Evolutionary conservation across 2,797 vertebrate species (phyloP), one percentile per base, ranked within the genome.

Genomic region (Helostoma temminkii): DNA sequence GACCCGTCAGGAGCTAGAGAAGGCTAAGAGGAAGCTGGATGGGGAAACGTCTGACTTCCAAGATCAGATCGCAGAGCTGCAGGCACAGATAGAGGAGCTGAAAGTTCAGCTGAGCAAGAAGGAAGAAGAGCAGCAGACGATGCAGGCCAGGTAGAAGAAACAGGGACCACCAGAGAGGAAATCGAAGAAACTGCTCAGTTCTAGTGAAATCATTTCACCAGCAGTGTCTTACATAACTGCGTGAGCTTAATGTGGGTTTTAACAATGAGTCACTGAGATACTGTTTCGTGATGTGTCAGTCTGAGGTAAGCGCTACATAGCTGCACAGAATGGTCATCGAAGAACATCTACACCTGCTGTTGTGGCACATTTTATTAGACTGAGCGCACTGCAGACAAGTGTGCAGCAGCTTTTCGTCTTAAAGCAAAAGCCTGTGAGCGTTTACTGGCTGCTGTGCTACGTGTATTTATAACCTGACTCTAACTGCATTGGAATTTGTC

Each of bases 1-100:
- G 81, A 99, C 97, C 0, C 95, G 98, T 0, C 98, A 99, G 80
- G 98, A 99, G 84, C 83, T 99, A 2, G 98, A 99, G 89, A 99
- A 99, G 86, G 94, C 97, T 0, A 99, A 99, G 89, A 93, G 98
- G 74, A 99, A 99, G 81, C 95, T 99, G 62, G 98, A 99, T 0
- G 98, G 94, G 0, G 98, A 99, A 82, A 98, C 95, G 0, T 94
- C 97, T 0, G 98, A 99, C 87, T 92, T 97, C 26, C 97, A 98
- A 90, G 98, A 99, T 91, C 98, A 99, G 93, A 98, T 99, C 28
- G 91, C 95, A 0, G 98, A 99, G 92, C 93, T 98, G 1, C 97
- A 99, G 85, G 93, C 94, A 3, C 97, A 98, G 82, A 96, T 95
- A 0, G 97, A 98, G 5, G 98, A 99, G 81, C 87, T 97, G 26